A percentile compares a stretch with the other conserved stretches of the same genome.
Conservation (phyloP, 2,113 vertebrate genomes). For the Odontophorus gujanensis region DNA sequence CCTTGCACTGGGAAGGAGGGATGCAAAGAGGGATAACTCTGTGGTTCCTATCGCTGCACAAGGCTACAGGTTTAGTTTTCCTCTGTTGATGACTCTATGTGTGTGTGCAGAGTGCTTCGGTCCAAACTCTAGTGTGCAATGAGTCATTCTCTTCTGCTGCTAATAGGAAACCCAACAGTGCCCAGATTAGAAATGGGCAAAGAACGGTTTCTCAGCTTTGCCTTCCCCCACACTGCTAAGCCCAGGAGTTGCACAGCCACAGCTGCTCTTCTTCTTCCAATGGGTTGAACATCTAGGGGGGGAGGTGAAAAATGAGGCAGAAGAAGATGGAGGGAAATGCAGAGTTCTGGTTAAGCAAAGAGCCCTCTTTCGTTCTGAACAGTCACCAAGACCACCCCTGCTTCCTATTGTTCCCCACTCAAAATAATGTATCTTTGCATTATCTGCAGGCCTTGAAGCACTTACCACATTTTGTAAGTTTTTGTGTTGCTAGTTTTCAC, state of each 20-base stretch:
- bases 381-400: background rate
- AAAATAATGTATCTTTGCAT: background rate
- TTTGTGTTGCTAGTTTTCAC: background rate
- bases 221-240: background rate
- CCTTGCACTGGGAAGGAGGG: background rate
- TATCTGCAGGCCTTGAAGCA: background rate
- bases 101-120: background rate
- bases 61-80: background rate
- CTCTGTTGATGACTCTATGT: accelerated
- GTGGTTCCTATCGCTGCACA: background rate
- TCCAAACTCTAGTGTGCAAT: background rate
- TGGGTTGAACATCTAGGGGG: accelerated
- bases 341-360: background rate
- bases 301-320: background rate
- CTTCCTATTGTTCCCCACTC: background rate
- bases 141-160: background rate
- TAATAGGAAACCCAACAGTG: background rate
- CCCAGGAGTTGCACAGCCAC: accelerated
- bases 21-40: accelerated
- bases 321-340: background rate
- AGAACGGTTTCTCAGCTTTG: background rate
- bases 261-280: background rate
- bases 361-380: background rate
- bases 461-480: background rate
- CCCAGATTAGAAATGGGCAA: background rate